Evolutionary conservation across 2,113 vertebrate genomes (phyloP), one percentile per base, ranked within the genome.

Genomic region (Climacteris rufus): DNA sequence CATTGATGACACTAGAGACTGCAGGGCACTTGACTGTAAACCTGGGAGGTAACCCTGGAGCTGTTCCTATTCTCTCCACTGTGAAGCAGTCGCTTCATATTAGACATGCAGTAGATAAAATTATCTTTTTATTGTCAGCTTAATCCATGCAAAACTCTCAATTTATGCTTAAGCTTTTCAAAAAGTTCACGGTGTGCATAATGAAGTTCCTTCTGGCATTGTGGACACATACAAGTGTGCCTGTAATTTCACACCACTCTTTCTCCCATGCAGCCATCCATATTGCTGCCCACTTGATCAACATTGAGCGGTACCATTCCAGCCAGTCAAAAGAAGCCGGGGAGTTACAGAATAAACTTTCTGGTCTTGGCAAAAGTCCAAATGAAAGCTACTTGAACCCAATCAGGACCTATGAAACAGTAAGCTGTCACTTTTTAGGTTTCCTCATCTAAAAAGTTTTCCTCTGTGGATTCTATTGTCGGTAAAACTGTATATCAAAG

Each of bases 361-460:
- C 98, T 91, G 95, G 91, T 87, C 97, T 98, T 68, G 98, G 98
- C 49, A 96, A 93, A 31, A 39, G 75, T 28, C 91, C 96, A 20
- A 98, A 98, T 80, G 98, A 98, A 94, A 98, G 95, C 93, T 98
- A 98, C 96, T 95, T 98, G 95, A 98, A 98, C 92, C 98, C 98
- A 60, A 96, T 98, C 89, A 97, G 98, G 88, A 98, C 96, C 77
- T 95, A 97, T 60, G 94, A 97, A 81, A 94, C 89, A 0, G 98
- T 98, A 97, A 98, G 98, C 89, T 87, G 82, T 37, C 76, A 69
- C 40, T 79, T 76, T 83, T 60, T 57, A 17, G 27, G 57, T 89
- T 96, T 93, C 45, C 42, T 95, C 53, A 64, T 83, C 72, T 87
- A 69, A 89, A 91, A 95, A 85, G 35, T 35, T 75, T 71, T 93